Evolutionary conservation across 1,140 invertebrate species (phyloP).

Genomic region (Acyrthosiphon pisum): DNA sequence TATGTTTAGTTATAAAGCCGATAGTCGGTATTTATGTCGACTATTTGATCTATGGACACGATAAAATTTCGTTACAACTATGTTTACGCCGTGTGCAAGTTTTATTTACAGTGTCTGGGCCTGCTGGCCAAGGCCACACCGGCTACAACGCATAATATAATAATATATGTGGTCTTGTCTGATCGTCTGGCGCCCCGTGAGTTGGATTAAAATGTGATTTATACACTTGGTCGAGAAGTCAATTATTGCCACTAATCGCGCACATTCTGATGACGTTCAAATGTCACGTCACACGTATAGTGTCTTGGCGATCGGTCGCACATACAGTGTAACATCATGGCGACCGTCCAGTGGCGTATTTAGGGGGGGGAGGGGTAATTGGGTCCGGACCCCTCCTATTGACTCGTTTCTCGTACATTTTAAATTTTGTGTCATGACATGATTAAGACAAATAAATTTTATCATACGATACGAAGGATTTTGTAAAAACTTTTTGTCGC

Average conservation of each 20-base stretch:
- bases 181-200: neutral
- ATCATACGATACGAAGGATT: too few species aligned
- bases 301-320: too few species aligned
- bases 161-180: neutral
- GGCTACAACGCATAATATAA: neutral
- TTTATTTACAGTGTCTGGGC: neutral
- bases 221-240: neutral
- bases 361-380: too few species aligned
- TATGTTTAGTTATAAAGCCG: neutral
- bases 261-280: too few species aligned
- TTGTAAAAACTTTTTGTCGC: too few species aligned
- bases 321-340: too few species aligned
- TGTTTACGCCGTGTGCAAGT: neutral
- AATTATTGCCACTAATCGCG: neutral
- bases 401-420: too few species aligned
- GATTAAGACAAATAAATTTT: too few species aligned
- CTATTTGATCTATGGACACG: neutral
- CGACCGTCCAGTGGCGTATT: too few species aligned
- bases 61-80: neutral
- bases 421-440: too few species aligned
- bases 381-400: too few species aligned
- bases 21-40: neutral
- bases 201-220: neutral
- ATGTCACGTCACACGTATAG: too few species aligned
- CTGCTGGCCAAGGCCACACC: neutral